Evolutionary conservation across 2,113 vertebrate species (phyloP).

Genomic region (Scopus umbretta): DNA sequence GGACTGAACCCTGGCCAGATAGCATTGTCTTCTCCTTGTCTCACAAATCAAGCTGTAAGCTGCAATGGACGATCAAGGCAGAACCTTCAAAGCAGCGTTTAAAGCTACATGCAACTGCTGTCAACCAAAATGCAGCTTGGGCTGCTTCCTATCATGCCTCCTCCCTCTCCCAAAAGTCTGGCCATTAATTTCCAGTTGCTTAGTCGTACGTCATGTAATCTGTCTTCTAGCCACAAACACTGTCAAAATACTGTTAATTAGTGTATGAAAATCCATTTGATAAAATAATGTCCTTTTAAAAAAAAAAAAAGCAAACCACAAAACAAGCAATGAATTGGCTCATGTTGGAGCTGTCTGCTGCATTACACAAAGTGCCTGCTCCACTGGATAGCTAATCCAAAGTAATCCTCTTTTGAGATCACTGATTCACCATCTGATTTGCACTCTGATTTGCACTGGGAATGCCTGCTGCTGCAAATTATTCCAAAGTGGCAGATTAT

Average conservation of each 20-base stretch:
- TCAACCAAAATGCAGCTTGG: background rate
- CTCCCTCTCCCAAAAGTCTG: background rate
- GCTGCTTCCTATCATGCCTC: background rate
- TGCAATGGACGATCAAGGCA: background rate
- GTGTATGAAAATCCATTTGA: background rate
- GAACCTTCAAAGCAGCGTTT: background rate
- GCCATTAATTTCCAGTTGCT: background rate
- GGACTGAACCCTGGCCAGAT: background rate
- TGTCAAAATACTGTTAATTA: background rate
- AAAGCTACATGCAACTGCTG: background rate
- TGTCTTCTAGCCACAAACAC: background rate
- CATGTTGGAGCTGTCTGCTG: background rate
- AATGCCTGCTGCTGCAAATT: constrained; percentile 14
- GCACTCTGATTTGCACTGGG: background rate
- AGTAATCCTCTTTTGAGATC: constrained; percentile 51
- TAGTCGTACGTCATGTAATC: background rate
- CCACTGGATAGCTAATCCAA: constrained; percentile 34
- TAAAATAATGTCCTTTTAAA: background rate
- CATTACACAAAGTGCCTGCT: constrained; percentile 24
- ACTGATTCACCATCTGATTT: background rate
- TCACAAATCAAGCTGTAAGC: background rate
- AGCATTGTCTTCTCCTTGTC: background rate
- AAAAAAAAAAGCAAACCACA: background rate
- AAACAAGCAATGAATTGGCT: background rate
- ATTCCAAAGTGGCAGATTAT: background rate